A percentile compares a stretch with the other conserved stretches of the same genome.
Conservation (phyloP, 2,113 vertebrate species). For the Riparia riparia region DNA sequence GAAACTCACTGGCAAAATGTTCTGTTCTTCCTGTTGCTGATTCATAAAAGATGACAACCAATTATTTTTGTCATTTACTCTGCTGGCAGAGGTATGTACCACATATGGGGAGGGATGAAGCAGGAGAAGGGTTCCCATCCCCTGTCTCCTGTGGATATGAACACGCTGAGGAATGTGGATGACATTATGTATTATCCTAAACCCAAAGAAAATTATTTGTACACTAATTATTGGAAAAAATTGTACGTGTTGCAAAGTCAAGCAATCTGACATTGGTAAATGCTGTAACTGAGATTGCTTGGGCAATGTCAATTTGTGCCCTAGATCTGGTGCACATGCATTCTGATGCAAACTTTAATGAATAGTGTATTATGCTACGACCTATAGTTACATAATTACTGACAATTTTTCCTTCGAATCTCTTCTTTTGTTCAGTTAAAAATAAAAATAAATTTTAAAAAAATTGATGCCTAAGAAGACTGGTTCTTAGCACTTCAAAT, state of each 20-base stretch:
- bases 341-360: neutral
- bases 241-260: neutral
- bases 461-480: neutral
- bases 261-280: neutral
- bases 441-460: neutral
- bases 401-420: neutral
- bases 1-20: neutral
- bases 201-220: neutral
- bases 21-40: neutral
- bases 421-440: neutral
- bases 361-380: neutral
- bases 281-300: neutral
- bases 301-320: neutral
- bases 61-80: neutral
- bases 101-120: neutral
- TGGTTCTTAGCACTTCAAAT: neutral
- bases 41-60: neutral
- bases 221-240: neutral
- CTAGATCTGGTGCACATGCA: neutral
- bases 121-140: neutral
- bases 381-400: neutral
- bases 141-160: neutral
- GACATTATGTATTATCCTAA: neutral
- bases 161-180: neutral
- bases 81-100: neutral